Base-by-base conservation (phyloP, 2,113 vertebrate species). In the Phalacrocorax carbo region DNA sequence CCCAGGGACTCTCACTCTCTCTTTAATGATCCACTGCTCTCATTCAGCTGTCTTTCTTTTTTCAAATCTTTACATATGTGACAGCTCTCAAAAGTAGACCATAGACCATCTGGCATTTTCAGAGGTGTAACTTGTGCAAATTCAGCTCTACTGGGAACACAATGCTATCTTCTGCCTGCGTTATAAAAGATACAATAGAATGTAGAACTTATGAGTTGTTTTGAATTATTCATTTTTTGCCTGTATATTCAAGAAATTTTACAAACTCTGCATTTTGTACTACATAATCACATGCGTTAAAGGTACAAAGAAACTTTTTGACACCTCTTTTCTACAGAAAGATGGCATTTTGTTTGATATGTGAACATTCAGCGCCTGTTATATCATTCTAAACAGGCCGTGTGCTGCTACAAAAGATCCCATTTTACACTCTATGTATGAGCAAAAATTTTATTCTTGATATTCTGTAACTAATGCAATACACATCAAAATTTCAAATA, bases 161-260 rank as follows among this genome's bases (percentile, higher is more conserved):
- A 97, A 97, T 98, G 98, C 98, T 99, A 98, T 98, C 98, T 98
- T 98, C 98, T 97, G 98, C 99, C 98, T 98, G 98, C 93, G 98
- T 99, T 99, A 99, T 98, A 99, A 99, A 98, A 98, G 98, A 98
- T 98, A 98, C 97, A 98, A 98, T 98, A 98, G 98, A 93, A 96
- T 97, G 97, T 97, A 98, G 98, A 98, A 99, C 98, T 99, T 98
- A 98, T 97, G 98, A 98, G 98, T 98, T 98, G 98, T 98, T 98
- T 98, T 99, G 99, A 99, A 99, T 99, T 99, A 99, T 99, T 99
- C 99, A 99, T 99, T 98, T 98, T 98, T 98, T 98, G 98, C 98
- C 98, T 98, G 98, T 98, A 98, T 98, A 98, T 98, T 98, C 98
- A 98, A 98, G 97, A 98, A 98, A 98, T 98, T 98, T 98, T 98